phyloP scores from a whole-genome alignment of 2,888 invertebrate species.

The Sepioteuthis lessoniana region DNA sequence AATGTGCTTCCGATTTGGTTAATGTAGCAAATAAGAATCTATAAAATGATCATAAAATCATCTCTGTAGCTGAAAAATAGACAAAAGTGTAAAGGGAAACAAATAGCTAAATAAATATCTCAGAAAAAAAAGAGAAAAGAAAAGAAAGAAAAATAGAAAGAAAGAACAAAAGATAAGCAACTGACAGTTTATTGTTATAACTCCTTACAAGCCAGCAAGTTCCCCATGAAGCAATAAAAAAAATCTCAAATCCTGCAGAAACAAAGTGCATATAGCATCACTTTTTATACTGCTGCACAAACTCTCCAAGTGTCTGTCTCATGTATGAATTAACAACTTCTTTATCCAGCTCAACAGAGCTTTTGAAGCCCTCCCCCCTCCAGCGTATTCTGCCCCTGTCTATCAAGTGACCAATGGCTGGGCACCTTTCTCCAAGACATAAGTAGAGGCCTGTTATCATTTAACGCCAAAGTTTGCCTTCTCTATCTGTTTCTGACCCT shows the following conservation, averaged over 20 bases:
- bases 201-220: neutral
- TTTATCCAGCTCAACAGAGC: neutral
- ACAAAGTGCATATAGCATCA: neutral
- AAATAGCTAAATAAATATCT: neutral
- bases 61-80: neutral
- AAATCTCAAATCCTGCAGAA: slow-evolving; percentile 14
- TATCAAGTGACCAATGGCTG: neutral
- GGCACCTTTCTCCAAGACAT: neutral
- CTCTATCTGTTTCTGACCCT: neutral
- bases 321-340: neutral
- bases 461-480: neutral
- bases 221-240: neutral
- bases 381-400: neutral
- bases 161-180: neutral
- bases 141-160: neutral
- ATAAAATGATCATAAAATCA: neutral
- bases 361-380: neutral
- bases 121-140: neutral
- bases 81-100: neutral
- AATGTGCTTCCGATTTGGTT: too few species aligned
- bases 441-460: neutral
- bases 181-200: neutral
- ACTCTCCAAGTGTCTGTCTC: neutral
- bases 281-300: neutral
- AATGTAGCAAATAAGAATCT: neutral